Evolutionary conservation across 2,113 vertebrate genomes (phyloP).

Genomic region (Sceloporus undulatus): DNA sequence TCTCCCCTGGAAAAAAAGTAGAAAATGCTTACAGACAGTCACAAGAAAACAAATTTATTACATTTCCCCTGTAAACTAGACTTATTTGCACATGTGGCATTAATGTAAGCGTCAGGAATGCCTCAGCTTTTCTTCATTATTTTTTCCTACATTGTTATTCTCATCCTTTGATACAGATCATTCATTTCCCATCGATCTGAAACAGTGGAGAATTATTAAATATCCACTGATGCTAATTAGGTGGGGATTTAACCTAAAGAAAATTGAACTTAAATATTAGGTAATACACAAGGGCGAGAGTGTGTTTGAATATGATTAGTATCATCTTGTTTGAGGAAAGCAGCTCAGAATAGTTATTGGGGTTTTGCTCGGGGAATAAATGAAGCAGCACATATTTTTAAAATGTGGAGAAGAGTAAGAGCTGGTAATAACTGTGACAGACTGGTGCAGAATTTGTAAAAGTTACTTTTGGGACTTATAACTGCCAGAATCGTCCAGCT

Average conservation of each 20-base stretch:
- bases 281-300: not conserved
- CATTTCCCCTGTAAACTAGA: slow-evolving; percentile 38
- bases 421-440: not conserved
- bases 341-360: not conserved
- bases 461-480: too few relatives aligned
- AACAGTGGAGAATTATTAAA: slow-evolving; percentile 30
- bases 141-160: not conserved
- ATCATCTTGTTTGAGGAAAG: too few relatives aligned
- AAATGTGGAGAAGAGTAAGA: not conserved
- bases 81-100: slow-evolving; percentile 35
- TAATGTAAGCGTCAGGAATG: slow-evolving; percentile 27
- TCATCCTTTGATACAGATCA: not conserved
- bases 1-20: not conserved
- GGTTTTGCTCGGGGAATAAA: not conserved
- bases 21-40: slow-evolving; percentile 28
- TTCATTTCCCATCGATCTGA: slow-evolving; percentile 13
- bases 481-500: too few relatives aligned
- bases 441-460: too few relatives aligned
- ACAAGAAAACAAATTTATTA: slow-evolving; percentile 23
- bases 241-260: slow-evolving; percentile 11
- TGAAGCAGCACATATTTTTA: not conserved
- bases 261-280: slow-evolving; percentile 38
- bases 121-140: not conserved
- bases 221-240: slow-evolving; percentile 23
- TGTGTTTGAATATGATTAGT: not conserved